Conservation (phyloP, 1,140 invertebrate genomes). For the Drosophila nebulosa region DNA sequence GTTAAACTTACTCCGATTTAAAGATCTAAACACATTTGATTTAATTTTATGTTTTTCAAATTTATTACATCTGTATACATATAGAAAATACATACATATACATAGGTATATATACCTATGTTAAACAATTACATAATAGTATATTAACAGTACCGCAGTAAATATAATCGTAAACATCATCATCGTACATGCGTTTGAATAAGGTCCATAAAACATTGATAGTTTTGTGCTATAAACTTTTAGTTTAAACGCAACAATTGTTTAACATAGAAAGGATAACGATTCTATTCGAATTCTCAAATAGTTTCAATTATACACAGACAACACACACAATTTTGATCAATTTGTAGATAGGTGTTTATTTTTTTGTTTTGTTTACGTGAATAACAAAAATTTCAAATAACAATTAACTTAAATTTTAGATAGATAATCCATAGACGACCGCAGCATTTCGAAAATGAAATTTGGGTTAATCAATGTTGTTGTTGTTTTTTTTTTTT, state of each 20-base stretch:
- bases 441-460: slow-evolving; percentile 66
- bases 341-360: slow-evolving; percentile 20
- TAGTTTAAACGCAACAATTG: slow-evolving; percentile 51
- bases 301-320: slow-evolving; percentile 6
- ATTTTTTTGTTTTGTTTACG: slow-evolving; percentile 1
- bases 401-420: slow-evolving; percentile 44
- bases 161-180: slow-evolving; percentile 43
- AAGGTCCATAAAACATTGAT: slow-evolving; percentile 53
- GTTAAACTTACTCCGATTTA: no score
- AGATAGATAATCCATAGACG: slow-evolving; percentile 26
- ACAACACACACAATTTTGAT: slow-evolving; percentile 12
- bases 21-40: not conserved
- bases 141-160: slow-evolving; percentile 68
- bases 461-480: slow-evolving; percentile 32
- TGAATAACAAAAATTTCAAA: slow-evolving; percentile 32
- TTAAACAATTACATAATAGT: slow-evolving; percentile 66
- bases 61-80: slow-evolving; percentile 72
- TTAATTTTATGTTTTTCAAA: slow-evolving; percentile 23
- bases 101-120: slow-evolving; percentile 47
- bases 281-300: slow-evolving; percentile 1
- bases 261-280: slow-evolving; percentile 22
- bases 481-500: not conserved
- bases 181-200: slow-evolving; percentile 52
- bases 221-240: slow-evolving; percentile 63
- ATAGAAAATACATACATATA: slow-evolving; percentile 35